phyloP scores from a whole-genome alignment of 1,140 invertebrate genomes.

The Caerostris extrusa region DNA sequence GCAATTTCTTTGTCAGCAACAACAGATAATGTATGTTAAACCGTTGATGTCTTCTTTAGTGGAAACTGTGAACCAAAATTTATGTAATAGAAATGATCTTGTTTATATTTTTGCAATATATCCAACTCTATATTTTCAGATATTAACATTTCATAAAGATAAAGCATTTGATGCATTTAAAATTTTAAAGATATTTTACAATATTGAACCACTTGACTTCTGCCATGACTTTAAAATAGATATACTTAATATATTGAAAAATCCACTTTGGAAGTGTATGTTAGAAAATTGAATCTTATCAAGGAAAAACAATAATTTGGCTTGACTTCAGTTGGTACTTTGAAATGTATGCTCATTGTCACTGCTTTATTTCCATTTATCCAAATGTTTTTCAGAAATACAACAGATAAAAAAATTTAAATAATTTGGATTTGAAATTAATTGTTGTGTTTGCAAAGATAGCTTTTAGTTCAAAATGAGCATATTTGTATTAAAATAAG shows the following conservation, averaged over 20 bases:
- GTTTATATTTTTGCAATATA: constrained; percentile 16
- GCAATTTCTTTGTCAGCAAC: background rate
- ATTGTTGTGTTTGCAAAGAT: no score
- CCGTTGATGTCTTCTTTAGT: background rate
- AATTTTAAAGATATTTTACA: constrained; percentile 43
- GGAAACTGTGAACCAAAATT: background rate
- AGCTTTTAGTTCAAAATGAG: no score
- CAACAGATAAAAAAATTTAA: no score
- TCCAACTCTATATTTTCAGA: constrained; percentile 10
- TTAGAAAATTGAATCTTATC: background rate
- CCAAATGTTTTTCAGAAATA: no score
- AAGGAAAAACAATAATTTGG: background rate
- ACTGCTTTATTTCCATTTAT: background rate
- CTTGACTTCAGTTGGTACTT: no score
- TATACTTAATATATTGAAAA: background rate
- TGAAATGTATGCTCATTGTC: background rate
- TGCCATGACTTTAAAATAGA: background rate
- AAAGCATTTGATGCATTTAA: constrained; percentile 12
- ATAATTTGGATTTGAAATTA: no score
- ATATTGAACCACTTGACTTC: background rate
- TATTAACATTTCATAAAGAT: constrained; percentile 21
- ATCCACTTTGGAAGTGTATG: constrained; percentile 48
- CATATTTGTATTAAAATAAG: no score
- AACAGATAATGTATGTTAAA: constrained; percentile 11
- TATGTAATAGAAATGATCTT: constrained; percentile 30